Base-by-base conservation (phyloP, 2,113 vertebrate species). In the Notothenia rossii region DNA sequence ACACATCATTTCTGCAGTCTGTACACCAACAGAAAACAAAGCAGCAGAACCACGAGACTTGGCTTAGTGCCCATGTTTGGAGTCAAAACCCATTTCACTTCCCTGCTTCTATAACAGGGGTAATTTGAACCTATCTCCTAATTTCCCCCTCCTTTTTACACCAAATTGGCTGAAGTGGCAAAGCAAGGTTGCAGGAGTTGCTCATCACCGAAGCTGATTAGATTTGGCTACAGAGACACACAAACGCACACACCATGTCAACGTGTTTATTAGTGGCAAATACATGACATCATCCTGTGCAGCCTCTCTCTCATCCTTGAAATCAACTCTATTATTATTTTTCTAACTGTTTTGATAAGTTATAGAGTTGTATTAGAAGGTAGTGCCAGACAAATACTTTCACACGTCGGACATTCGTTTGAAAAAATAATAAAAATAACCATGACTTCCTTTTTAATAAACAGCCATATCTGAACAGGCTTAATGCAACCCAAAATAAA, bases 11-110 rank as follows among this genome's bases (percentile, higher is more conserved):
- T 85, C 20, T 72, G 69, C 49, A 50, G 45, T 66, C 48, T 22
- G 60, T 40, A 69, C 61, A 70, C 43, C 62, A 81, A 66, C 62
- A 78, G 20, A 77, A 88, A 93, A 82, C 79, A 81, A 79, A 73
- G 72, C 76, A 55, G 63, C 29, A 61, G 55, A 70, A 78, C 71
- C 81, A 83, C 20, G 2, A 72, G 68, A 43, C 72, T 86, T 87
- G 83, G 85, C 88, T 82, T 18, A 51, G 45, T 55, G 77, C 78
- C 77, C 45, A 54, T 77, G 82, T 91, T 93, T 90, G 53, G 75
- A 81, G 66, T 89, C 75, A 53, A 83, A 86, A 75, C 74, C 79
- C 74, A 68, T 86, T 89, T 88, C 61, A 51, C 55, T 61, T 78
- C 71, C 63, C 66, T 56, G 51, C 71, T 51, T 73, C 78, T 86